phyloP scores from a whole-genome alignment of 2,113 vertebrate genomes.

The Arizona elegans region DNA sequence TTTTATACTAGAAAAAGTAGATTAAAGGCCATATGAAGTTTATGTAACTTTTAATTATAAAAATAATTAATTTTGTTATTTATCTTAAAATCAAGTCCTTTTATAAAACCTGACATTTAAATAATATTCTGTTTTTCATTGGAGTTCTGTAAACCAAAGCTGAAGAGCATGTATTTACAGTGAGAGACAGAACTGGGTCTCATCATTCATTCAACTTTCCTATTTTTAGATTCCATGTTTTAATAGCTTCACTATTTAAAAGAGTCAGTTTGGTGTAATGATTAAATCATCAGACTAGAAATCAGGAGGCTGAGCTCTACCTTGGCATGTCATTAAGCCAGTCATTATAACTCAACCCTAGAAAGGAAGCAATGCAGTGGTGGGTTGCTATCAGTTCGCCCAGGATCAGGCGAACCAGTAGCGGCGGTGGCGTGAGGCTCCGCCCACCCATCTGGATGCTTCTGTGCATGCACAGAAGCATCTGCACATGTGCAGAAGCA shows the following conservation, averaged over 20 bases:
- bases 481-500: no score
- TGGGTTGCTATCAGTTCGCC: no score
- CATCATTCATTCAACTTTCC: neutral
- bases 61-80: neutral
- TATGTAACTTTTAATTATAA: neutral
- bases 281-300: neutral
- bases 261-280: neutral
- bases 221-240: neutral
- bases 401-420: no score
- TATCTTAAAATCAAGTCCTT: neutral
- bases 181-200: neutral
- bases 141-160: neutral
- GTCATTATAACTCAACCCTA: neutral
- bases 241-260: neutral
- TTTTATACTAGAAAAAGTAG: neutral
- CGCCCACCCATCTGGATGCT: no score
- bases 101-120: neutral
- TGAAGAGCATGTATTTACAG: neutral
- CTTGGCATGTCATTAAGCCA: neutral
- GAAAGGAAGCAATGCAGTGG: neutral
- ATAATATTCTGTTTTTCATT: neutral
- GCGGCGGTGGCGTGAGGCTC: no score
- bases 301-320: neutral
- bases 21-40: neutral
- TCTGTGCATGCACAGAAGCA: no score